Percentiles rank a stretch among this genome's conserved stretches.
Evolutionary conservation across 2,888 invertebrate genomes (phyloP).

Genomic region (Hirtodrosophila histrioides): DNA sequence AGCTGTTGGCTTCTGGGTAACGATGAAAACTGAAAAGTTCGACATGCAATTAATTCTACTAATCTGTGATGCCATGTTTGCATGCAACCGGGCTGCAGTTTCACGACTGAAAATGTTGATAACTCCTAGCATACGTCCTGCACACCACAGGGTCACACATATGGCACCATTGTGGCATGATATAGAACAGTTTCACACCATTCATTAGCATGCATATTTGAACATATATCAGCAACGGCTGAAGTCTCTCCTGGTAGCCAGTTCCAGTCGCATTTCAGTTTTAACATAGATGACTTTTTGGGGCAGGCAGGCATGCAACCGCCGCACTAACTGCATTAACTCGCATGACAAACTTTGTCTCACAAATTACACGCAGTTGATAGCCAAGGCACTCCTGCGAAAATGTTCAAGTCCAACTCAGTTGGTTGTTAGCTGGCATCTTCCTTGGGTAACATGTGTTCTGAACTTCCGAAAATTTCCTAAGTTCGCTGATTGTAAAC

Average conservation of each 20-base stretch:
- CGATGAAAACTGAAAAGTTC: constrained; percentile 41
- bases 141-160: constrained; percentile 5
- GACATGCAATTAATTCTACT: constrained; percentile 58
- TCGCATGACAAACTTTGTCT: constrained; percentile 62
- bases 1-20: constrained; percentile 13
- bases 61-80: constrained; percentile 35
- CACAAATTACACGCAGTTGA: constrained; percentile 57
- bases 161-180: constrained; percentile 10
- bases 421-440: constrained; percentile 3
- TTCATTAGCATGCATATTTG: constrained; percentile 72
- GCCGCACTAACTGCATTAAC: constrained; percentile 58
- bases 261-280: constrained; percentile 14
- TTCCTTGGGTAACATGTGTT: constrained; percentile 19
- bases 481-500: background rate
- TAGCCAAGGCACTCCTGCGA: background rate
- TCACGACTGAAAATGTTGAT: constrained; percentile 16
- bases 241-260: constrained; percentile 12
- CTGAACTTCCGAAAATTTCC: constrained; percentile 14
- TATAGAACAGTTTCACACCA: constrained; percentile 47
- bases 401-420: constrained; percentile 3
- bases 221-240: constrained; percentile 57
- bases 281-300: constrained; percentile 16
- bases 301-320: constrained; percentile 13
- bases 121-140: constrained; percentile 17
- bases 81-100: constrained; percentile 11